A percentile compares a stretch with the other conserved stretches of the same genome.
phyloP scores from a whole-genome alignment of 2,888 invertebrate species.

The Nipponacmea schrenckii region DNA sequence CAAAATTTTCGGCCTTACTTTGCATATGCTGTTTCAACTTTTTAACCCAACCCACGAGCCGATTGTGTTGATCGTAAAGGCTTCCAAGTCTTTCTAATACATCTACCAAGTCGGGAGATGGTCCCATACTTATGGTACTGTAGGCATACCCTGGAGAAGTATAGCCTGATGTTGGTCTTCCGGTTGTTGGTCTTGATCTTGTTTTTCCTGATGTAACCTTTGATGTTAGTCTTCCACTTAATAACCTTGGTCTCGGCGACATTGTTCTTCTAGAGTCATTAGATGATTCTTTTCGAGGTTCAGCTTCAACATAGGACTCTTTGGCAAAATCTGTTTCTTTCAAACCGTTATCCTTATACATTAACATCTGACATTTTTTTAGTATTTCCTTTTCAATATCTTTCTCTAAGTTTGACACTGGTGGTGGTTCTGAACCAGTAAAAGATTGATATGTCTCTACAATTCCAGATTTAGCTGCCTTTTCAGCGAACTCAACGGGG shows the following conservation, averaged over 20 bases:
- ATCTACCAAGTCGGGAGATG: slow-evolving; percentile 57
- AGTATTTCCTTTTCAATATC: neutral
- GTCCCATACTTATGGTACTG: slow-evolving; percentile 47
- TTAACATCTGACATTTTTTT: neutral
- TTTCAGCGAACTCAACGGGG: neutral
- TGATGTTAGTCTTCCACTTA: neutral
- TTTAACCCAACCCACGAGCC: slow-evolving; percentile 54
- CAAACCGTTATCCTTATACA: neutral
- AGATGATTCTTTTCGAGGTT: neutral
- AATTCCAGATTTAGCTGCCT: neutral
- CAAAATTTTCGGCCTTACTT: neutral
- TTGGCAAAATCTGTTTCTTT: neutral
- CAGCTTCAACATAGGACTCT: neutral
- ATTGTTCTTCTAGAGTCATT: neutral
- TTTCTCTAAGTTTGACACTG: neutral
- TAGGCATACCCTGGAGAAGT: slow-evolving; percentile 37
- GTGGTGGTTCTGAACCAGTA: neutral
- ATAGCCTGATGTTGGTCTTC: slow-evolving; percentile 41
- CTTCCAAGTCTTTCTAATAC: slow-evolving; percentile 62
- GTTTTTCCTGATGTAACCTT: slow-evolving; percentile 17
- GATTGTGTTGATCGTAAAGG: slow-evolving; percentile 53
- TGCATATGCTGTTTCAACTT: slow-evolving; percentile 53
- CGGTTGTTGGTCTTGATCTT: slow-evolving; percentile 4
- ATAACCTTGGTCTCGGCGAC: neutral
- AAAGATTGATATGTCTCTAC: neutral